Conservation (phyloP, 2,888 invertebrate species). For the Limnephilus lunatus region DNA sequence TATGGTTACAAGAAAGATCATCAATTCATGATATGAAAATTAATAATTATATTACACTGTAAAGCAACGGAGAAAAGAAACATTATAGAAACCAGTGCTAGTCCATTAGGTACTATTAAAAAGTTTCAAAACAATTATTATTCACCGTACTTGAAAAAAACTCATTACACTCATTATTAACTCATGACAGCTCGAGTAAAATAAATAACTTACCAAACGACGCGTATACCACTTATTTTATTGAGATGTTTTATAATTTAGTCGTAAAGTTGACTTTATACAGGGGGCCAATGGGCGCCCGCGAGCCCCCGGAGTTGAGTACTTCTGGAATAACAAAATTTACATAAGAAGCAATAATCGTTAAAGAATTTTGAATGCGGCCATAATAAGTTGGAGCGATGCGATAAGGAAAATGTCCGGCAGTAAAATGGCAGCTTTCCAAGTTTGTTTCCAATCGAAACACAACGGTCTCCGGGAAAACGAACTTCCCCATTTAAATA, state of each 20-base stretch:
- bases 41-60: too few species aligned
- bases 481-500: slow-evolving; percentile 16
- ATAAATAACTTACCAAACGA: neutral
- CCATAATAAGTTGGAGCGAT: slow-evolving; percentile 46
- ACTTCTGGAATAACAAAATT: slow-evolving; percentile 4
- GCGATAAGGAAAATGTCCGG: slow-evolving; percentile 57
- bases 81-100: too few species aligned
- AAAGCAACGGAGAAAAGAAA: too few species aligned
- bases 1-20: too few species aligned
- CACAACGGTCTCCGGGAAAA: slow-evolving; percentile 22
- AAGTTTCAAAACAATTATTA: neutral
- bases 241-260: neutral
- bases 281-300: neutral
- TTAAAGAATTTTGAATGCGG: slow-evolving; percentile 47
- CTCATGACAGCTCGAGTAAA: too few species aligned
- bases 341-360: slow-evolving; percentile 42
- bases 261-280: neutral
- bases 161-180: too few species aligned
- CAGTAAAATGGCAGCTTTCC: slow-evolving; percentile 54
- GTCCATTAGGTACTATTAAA: too few species aligned
- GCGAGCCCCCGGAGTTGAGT: neutral
- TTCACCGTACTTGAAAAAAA: neutral
- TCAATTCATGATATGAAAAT: too few species aligned
- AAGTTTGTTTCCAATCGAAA: slow-evolving; percentile 52
- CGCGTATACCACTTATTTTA: neutral